Base-by-base conservation (phyloP, 1,140 invertebrate genomes). In the Mercenaria mercenaria region DNA sequence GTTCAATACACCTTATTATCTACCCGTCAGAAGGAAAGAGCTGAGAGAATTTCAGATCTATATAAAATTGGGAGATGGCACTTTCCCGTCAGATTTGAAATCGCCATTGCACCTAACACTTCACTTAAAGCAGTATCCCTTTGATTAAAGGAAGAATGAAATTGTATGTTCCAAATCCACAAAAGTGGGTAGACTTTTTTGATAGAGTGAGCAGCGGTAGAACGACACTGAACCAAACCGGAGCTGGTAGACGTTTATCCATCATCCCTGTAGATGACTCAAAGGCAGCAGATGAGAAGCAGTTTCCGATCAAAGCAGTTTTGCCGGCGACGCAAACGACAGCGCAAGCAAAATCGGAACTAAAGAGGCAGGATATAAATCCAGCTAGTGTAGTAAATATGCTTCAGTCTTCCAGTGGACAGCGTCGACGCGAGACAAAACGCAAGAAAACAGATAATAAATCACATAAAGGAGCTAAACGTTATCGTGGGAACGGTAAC, bases 311-410 rank as follows among this genome's bases (percentile, higher is more conserved):
- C 32, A 39, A 91, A 26, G 47, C 86, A n/a, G 72, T 91, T 13
- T 88, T 86, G 41, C 90, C 90, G 29, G 39, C 59, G 18, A 79
- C 88, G 59, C 90, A 91, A 79, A 88, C 56, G 64, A 80, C 80
- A 39, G 84, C 86, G 23, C 79, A 77, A 37, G 90, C 80, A 32
- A 86, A 91, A 83, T 52, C 47, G 34, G 83, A 90, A 37, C 61
- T 82, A 72, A 67, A 50, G 32, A n/a, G 50, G n/a, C 13, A 87
- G 67, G 67, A 87, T 52, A 87, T 69, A 80, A 87, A 59, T 80
- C 77, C 76, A 47, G 26, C 41, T 26, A 67, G 26, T 29, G 41
- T 64, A 4, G 41, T 50, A 11, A 47, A 43, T 15, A 88, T 79
- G 74, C 39, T 47, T 52, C 50, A 43, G 52, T 88, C 82, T 43